Conservation (phyloP, 2,797 vertebrate genomes). For the Amblyraja radiata region DNA sequence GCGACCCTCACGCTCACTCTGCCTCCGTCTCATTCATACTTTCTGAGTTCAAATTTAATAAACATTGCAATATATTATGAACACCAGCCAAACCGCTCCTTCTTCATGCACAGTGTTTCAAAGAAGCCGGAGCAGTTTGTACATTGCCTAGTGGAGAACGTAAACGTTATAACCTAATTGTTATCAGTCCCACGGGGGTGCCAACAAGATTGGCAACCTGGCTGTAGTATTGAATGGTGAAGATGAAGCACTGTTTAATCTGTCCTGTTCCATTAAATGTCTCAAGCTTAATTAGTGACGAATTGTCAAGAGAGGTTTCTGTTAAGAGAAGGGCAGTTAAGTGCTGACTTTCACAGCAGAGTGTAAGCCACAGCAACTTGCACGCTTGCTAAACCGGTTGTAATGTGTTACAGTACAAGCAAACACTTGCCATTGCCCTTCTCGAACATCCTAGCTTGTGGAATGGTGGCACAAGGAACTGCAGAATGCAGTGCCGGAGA, state of each 20-base stretch:
- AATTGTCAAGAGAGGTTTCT: not conserved
- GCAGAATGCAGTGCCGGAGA: no score
- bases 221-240: not conserved
- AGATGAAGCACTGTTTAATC: not conserved
- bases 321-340: not conserved
- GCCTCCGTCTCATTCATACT: not conserved
- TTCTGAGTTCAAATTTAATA: not conserved
- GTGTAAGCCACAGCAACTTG: no score
- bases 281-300: not conserved
- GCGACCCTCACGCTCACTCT: not conserved
- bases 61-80: not conserved
- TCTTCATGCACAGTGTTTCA: not conserved
- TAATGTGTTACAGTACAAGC: no score
- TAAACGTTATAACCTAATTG: not conserved
- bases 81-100: not conserved
- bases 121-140: not conserved
- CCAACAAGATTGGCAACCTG: not conserved
- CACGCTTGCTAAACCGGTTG: not conserved
- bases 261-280: not conserved
- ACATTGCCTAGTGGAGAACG: not conserved
- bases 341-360: not conserved
- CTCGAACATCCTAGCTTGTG: no score
- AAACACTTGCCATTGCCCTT: no score
- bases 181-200: not conserved
- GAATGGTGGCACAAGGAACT: no score